Conservation (phyloP, 2,797 vertebrate genomes). For the Eupleurogrammus muticus region DNA sequence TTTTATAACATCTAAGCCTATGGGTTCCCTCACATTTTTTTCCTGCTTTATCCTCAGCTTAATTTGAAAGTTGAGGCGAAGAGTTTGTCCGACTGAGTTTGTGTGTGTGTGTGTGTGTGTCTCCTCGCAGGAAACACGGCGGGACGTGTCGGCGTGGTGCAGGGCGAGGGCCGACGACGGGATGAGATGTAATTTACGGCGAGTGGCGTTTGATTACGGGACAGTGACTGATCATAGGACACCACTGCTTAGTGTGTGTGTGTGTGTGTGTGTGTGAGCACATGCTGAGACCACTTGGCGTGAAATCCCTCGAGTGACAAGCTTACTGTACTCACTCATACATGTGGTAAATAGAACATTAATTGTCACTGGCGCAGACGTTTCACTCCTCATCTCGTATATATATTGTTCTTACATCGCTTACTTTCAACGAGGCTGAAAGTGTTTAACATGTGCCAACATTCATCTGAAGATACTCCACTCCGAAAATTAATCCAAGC, state of each 20-base stretch:
- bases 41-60: slow-evolving; percentile 31
- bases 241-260: slow-evolving; percentile 23
- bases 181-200: slow-evolving; percentile 54
- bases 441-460: slow-evolving; percentile 38
- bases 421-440: slow-evolving; percentile 10
- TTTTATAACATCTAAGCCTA: no score
- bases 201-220: slow-evolving; percentile 47
- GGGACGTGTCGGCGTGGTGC: slow-evolving; percentile 45
- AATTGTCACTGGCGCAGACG: slow-evolving; percentile 9
- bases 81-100: slow-evolving; percentile 47
- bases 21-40: neutral
- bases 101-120: slow-evolving; percentile 64
- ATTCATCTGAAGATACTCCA: slow-evolving; percentile 15
- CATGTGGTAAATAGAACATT: slow-evolving; percentile 26
- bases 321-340: slow-evolving; percentile 28
- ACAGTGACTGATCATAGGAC: slow-evolving; percentile 43
- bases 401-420: slow-evolving; percentile 8
- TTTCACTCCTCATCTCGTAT: slow-evolving; percentile 20
- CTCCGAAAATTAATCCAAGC: slow-evolving; percentile 39
- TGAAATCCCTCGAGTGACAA: slow-evolving; percentile 16
- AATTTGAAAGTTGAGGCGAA: slow-evolving; percentile 37
- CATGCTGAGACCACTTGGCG: slow-evolving; percentile 19
- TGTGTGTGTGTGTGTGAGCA: neutral
- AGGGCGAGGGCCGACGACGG: slow-evolving; percentile 47
- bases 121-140: slow-evolving; percentile 60